Percentiles rank a stretch among this genome's conserved stretches.
phyloP scores from a whole-genome alignment of 2,113 vertebrate species.

The Alectura lathami region DNA sequence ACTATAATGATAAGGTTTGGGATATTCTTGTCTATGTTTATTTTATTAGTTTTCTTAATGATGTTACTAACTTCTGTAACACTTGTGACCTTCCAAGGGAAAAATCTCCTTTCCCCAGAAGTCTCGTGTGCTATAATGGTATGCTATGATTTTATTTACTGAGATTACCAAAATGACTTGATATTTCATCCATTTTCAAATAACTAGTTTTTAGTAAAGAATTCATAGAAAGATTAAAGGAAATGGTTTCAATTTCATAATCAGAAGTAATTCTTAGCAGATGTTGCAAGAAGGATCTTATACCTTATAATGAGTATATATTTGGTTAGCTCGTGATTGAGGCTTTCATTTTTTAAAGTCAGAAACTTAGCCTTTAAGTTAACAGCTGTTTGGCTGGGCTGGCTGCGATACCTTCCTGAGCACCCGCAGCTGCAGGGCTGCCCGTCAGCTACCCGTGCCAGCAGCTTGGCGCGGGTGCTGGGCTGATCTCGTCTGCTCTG shows the following conservation, averaged over 20 bases:
- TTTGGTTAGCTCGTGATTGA: not conserved
- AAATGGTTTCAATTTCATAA: not conserved
- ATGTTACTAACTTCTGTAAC: not conserved
- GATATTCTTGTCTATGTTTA: not conserved
- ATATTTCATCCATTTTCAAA: not conserved
- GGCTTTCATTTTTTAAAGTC: not conserved
- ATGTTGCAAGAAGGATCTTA: not conserved
- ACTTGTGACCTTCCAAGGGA: not conserved
- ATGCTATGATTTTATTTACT: not conserved
- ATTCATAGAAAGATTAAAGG: not conserved
- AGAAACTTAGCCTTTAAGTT: not conserved
- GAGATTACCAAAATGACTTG: not conserved
- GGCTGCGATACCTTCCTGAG: not conserved
- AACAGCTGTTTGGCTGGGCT: not conserved
- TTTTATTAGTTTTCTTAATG: not conserved
- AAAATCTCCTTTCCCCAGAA: not conserved
- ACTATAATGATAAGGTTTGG: not conserved
- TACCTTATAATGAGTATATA: not conserved
- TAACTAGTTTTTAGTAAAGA: not conserved
- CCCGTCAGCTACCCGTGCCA: rapidly evolving
- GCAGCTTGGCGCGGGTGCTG: not conserved
- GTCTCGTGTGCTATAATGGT: not conserved
- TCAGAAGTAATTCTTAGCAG: not conserved
- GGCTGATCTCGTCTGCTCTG: not conserved
- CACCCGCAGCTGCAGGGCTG: too few relatives aligned